Evolutionary conservation across 1,140 invertebrate genomes (phyloP).

Genomic region (Drosophila ironensis): DNA sequence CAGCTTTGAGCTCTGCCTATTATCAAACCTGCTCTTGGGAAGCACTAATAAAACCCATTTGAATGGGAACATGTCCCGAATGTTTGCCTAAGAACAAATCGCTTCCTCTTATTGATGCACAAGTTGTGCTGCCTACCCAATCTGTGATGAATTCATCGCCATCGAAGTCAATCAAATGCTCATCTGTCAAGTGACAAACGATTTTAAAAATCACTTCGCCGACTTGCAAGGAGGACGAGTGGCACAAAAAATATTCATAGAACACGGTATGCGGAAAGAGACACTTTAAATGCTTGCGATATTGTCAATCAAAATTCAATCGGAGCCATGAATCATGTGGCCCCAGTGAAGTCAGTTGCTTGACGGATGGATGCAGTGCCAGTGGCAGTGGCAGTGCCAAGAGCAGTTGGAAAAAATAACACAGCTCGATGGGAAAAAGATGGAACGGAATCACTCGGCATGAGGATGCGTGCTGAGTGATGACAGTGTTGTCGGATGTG

Average conservation of each 20-base stretch:
- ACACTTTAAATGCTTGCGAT: constrained; percentile 82
- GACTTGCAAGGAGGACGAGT: constrained; percentile 3
- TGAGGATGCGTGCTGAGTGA: constrained; percentile 62
- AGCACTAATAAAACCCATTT: too few species aligned
- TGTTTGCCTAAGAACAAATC: too few species aligned
- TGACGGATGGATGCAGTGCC: constrained; percentile 55
- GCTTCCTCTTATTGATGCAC: too few species aligned
- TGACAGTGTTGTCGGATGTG: constrained; percentile 29
- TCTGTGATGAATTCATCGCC: constrained; percentile 38
- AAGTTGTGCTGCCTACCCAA: background rate
- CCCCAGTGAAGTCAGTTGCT: constrained; percentile 42
- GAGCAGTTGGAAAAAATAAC: constrained; percentile 25
- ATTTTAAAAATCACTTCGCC: constrained; percentile 73
- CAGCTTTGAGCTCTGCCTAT: too few species aligned
- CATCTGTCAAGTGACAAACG: constrained; percentile 79
- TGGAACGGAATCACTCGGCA: constrained; percentile 66
- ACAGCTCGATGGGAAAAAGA: constrained; percentile 20
- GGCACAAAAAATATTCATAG: constrained; percentile 39
- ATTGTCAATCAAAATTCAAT: constrained; percentile 82
- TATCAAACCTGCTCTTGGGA: too few species aligned
- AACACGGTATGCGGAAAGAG: constrained; percentile 74
- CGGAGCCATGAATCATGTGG: constrained; percentile 77
- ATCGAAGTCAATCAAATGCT: constrained; percentile 72
- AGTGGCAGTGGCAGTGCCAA: constrained; percentile 39
- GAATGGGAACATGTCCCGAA: too few species aligned